Conservation (phyloP, 2,113 vertebrate genomes). For the Lota lota region DNA sequence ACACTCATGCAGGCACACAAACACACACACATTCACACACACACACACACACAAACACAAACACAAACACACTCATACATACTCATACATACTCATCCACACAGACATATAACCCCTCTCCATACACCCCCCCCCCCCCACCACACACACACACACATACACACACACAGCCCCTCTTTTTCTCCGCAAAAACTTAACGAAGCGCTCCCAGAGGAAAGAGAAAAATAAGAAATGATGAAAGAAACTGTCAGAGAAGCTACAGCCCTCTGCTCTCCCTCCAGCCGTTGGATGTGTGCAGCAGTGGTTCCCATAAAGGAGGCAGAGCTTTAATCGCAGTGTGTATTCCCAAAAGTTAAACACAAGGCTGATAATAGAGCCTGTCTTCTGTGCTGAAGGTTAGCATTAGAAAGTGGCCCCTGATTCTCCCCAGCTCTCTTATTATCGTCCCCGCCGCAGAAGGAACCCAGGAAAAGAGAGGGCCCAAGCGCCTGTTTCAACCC, state of each 20-base stretch:
- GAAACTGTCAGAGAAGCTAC: background rate
- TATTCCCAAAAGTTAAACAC: conserved; percentile 67
- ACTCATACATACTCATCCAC: too few species aligned
- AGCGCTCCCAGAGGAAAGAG: background rate
- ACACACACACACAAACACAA: too few species aligned
- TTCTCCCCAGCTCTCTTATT: conserved; percentile 69
- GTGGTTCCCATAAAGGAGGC: conserved; percentile 47
- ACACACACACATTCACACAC: too few species aligned
- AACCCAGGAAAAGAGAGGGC: conserved; percentile 56
- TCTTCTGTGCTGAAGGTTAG: conserved; percentile 65
- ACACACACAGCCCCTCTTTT: background rate
- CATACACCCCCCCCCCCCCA: too few species aligned
- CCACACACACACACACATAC: background rate
- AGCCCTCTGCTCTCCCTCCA: conserved; percentile 4
- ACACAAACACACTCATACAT: too few species aligned
- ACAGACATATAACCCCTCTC: too few species aligned
- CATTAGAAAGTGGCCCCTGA: conserved; percentile 60
- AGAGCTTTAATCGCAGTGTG: conserved; percentile 64
- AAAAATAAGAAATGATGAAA: too few species aligned
- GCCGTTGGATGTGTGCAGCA: conserved; percentile 27
- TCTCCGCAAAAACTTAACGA: background rate
- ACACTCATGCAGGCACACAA: too few species aligned
- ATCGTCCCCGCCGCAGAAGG: conserved; percentile 63
- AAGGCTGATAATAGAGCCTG: conserved; percentile 65
- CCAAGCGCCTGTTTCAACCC: conserved; percentile 59